Percentiles rank a stretch among this genome's conserved stretches.
phyloP scores from a whole-genome alignment of 2,888 invertebrate species.

The Oligia fasciuncula region DNA sequence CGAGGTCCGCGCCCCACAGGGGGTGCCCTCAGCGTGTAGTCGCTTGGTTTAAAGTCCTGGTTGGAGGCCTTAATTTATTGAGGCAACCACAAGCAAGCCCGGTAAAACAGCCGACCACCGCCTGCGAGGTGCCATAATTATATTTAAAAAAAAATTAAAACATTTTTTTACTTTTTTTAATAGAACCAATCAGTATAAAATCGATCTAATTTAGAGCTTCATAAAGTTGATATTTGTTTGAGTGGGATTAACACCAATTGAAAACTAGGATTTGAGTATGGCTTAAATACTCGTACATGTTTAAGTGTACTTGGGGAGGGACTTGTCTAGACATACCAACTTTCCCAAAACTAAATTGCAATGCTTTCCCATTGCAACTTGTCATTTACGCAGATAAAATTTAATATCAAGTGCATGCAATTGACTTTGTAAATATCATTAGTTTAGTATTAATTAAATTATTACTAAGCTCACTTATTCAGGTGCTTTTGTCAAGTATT shows the following conservation, averaged over 20 bases:
- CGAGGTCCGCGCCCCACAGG: too few relatives aligned
- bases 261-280: neutral
- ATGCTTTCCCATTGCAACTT: neutral
- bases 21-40: too few relatives aligned
- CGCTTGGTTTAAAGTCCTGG: too few relatives aligned
- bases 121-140: too few relatives aligned
- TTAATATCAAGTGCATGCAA: constrained; percentile 43
- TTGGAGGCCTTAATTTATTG: too few relatives aligned
- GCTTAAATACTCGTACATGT: neutral
- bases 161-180: too few relatives aligned
- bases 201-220: too few relatives aligned
- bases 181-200: too few relatives aligned
- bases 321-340: neutral
- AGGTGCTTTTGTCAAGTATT: constrained; percentile 56
- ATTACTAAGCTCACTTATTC: constrained; percentile 51
- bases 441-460: constrained; percentile 23
- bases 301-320: neutral
- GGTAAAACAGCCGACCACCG: too few relatives aligned
- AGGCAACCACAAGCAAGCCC: too few relatives aligned
- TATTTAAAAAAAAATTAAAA: too few relatives aligned
- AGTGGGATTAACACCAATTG: neutral
- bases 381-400: neutral
- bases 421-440: constrained; percentile 58
- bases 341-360: neutral
- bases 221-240: neutral